A percentile compares a stretch with the other conserved stretches of the same genome.
phyloP scores from a whole-genome alignment of 2,888 invertebrate species.

The Silvanus unidentatus region DNA sequence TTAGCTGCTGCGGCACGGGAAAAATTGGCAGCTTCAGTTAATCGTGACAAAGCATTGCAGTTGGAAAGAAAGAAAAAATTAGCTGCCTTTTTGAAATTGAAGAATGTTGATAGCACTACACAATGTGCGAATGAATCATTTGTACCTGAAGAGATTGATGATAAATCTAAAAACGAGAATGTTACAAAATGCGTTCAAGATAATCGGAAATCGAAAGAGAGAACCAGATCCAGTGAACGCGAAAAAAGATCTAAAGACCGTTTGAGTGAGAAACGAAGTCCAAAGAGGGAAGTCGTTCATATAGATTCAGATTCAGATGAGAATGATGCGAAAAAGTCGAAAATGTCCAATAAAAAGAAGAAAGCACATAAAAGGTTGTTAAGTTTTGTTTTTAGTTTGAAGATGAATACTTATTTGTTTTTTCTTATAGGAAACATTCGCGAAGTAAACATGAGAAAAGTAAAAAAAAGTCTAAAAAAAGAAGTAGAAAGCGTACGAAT shows the following conservation, averaged over 20 bases:
- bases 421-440: conserved; percentile 36
- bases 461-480: conserved; percentile 37
- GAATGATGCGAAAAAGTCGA: conserved; percentile 30
- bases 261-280: background rate
- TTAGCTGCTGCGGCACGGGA: conserved; percentile 51
- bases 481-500: conserved; percentile 26
- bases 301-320: conserved; percentile 26
- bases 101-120: conserved; percentile 18
- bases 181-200: background rate
- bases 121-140: background rate
- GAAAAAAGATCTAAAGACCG: background rate
- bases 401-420: background rate
- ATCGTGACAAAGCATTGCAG: conserved; percentile 53
- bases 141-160: background rate
- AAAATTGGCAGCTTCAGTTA: conserved; percentile 53
- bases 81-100: conserved; percentile 63
- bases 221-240: too few relatives aligned
- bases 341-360: conserved; percentile 46
- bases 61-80: conserved; percentile 74
- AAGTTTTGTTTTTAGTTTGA: background rate
- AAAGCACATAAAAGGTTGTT: conserved; percentile 49
- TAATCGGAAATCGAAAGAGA: background rate
- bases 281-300: conserved; percentile 3
- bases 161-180: background rate
- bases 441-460: conserved; percentile 32